Percentiles rank a stretch among this genome's conserved stretches.
phyloP scores from a whole-genome alignment of 2,113 vertebrate genomes.

The Sinosuthora webbiana region DNA sequence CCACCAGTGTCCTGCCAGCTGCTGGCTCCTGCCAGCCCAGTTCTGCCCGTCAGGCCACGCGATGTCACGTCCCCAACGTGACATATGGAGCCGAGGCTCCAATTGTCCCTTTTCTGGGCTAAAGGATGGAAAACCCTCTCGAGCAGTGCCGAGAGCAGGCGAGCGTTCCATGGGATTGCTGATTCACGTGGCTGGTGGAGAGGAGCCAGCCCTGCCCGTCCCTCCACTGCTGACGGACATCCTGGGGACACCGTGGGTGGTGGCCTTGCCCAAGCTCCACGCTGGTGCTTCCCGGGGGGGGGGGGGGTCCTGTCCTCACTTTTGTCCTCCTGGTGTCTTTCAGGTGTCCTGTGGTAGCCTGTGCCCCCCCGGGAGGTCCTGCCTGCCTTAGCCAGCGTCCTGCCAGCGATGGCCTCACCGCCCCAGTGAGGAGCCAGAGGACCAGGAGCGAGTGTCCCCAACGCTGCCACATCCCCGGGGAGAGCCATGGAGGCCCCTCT shows the following conservation, averaged over 20 bases:
- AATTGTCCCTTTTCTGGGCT: not conserved
- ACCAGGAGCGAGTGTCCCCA: not conserved
- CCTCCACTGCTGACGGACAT: accelerated
- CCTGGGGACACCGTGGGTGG: accelerated
- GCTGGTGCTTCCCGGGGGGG: accelerated
- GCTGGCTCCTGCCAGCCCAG: not conserved
- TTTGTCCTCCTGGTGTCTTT: not conserved
- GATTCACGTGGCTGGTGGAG: not conserved
- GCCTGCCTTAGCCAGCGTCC: not conserved
- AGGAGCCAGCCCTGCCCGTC: not conserved
- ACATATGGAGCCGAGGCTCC: not conserved
- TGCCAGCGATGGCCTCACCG: not conserved
- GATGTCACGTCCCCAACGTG: not conserved
- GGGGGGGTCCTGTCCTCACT: not conserved
- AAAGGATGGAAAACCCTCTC: not conserved
- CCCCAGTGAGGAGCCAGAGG: not conserved
- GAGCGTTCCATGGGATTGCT: not conserved
- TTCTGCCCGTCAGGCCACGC: not conserved
- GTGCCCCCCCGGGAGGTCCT: not conserved
- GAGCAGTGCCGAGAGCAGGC: accelerated
- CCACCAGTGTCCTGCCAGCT: not conserved
- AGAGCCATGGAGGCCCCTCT: conserved; percentile 76
- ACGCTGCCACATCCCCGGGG: accelerated
- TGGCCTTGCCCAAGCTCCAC: accelerated
- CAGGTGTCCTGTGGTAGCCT: conserved; percentile 25